A percentile compares a stretch with the other conserved stretches of the same genome.
Evolutionary conservation across 92 coral and sea anemone genomes (phyloP).

Genomic region (Zoanthus sociatus): DNA sequence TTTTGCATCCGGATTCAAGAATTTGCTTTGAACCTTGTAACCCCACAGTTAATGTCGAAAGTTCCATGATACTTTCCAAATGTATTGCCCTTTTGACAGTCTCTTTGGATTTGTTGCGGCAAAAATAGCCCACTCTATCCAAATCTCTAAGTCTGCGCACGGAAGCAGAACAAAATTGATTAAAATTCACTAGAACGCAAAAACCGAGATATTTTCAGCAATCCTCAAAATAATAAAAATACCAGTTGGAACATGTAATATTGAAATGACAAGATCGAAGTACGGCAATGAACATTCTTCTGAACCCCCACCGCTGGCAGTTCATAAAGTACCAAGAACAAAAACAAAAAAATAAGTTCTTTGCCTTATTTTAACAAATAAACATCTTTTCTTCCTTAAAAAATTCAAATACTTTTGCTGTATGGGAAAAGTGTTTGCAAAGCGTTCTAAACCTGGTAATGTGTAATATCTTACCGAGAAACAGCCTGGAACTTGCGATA

Average conservation of each 20-base stretch:
- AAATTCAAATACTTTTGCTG: conserved; percentile 52
- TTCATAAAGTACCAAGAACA: conserved; percentile 34
- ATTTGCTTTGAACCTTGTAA: conserved; percentile 65
- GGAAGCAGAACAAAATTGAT: conserved; percentile 43
- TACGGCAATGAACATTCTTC: neutral
- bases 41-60: conserved; percentile 42
- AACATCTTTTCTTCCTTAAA: conserved; percentile 26
- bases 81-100: conserved; percentile 52
- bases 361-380: conserved; percentile 18
- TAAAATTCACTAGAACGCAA: conserved; percentile 49
- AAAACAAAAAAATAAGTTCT: conserved; percentile 25
- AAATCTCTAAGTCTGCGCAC: conserved; percentile 38
- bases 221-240: conserved; percentile 49
- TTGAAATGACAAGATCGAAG: conserved; percentile 30
- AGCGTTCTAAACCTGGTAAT: conserved; percentile 42
- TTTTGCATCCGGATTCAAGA: conserved; percentile 67
- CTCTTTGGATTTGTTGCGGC: neutral
- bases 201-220: conserved; percentile 45
- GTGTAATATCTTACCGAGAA: conserved; percentile 37
- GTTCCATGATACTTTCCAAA: conserved; percentile 49
- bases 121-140: neutral
- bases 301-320: conserved; percentile 42
- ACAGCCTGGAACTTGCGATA: conserved; percentile 19
- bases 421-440: conserved; percentile 26
- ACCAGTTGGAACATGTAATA: conserved; percentile 54